Conservation (phyloP, 2,113 vertebrate species). For the Garra rufa region DNA sequence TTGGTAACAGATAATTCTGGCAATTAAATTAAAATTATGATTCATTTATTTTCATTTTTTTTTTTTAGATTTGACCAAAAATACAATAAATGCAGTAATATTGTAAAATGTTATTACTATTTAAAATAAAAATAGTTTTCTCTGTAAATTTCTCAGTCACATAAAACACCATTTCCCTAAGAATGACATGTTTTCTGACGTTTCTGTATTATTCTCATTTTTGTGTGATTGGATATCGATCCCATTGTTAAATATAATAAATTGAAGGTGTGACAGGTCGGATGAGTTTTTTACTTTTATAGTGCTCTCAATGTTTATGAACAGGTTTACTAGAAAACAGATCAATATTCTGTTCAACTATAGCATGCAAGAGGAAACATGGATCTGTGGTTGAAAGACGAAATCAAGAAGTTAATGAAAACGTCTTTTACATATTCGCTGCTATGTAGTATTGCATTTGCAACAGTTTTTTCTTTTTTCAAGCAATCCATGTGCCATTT, state of each 20-base stretch:
- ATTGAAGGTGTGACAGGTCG: neutral
- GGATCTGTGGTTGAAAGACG: neutral
- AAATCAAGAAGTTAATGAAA: neutral
- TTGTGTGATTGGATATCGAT: neutral
- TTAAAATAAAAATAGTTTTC: too few species aligned
- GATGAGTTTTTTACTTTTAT: neutral
- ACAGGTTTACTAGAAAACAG: neutral
- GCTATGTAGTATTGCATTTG: neutral
- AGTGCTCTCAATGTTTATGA: neutral
- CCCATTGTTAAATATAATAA: slow-evolving; percentile 1
- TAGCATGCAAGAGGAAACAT: neutral
- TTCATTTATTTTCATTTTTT: too few species aligned
- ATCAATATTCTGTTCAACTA: neutral
- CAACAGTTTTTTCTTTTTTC: neutral
- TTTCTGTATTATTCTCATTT: neutral
- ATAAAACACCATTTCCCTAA: neutral
- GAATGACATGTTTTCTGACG: neutral
- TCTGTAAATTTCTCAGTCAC: neutral
- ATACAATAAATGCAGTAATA: too few species aligned
- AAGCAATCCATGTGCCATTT: neutral
- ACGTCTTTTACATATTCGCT: neutral
- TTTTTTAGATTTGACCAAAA: too few species aligned
- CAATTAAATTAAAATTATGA: neutral
- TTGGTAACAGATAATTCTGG: neutral
- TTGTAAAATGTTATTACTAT: too few species aligned